Conservation (phyloP, 53 echinoderm and acorn worm genomes). For the Henricia sp. region DNA sequence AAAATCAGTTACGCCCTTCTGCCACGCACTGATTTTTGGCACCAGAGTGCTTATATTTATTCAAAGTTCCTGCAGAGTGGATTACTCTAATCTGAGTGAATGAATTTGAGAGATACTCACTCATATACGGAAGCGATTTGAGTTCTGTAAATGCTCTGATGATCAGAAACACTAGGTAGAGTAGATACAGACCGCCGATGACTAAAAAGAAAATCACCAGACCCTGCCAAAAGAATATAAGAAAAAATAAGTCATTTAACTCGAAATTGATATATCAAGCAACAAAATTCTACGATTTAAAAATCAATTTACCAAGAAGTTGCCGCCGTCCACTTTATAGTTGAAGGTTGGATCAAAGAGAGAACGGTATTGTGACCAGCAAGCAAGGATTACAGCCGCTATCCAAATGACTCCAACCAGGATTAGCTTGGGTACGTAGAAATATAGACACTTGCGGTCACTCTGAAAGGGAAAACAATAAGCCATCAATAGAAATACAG, state of each 20-base stretch:
- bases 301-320: slow-evolving; percentile 82
- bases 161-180: slow-evolving; percentile 96
- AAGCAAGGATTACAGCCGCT: slow-evolving; percentile 81
- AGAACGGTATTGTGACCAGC: slow-evolving; percentile 89
- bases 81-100: too few relatives aligned
- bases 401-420: slow-evolving; percentile 91
- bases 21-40: too few relatives aligned
- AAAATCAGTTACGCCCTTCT: too few relatives aligned
- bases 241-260: too few relatives aligned
- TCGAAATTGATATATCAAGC: too few relatives aligned
- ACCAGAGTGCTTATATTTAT: too few relatives aligned
- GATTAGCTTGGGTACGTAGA: slow-evolving; percentile 90
- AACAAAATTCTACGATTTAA: background rate
- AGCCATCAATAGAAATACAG: too few relatives aligned
- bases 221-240: slow-evolving; percentile 66
- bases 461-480: too few relatives aligned
- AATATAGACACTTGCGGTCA: slow-evolving; percentile 90
- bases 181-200: slow-evolving; percentile 85
- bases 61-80: too few relatives aligned
- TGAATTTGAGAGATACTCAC: too few relatives aligned
- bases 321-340: slow-evolving; percentile 96
- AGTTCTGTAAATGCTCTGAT: slow-evolving; percentile 98
- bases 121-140: slow-evolving; percentile 96
- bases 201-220: slow-evolving; percentile 94
- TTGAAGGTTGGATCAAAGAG: slow-evolving; percentile 95